A percentile compares a stretch with the other conserved stretches of the same genome.
These are phyloP conservation scores for Aeoliscus strigatus DNA, from an alignment of 2,797 vertebrate genomes.

Conservation along the genomic window DNA sequence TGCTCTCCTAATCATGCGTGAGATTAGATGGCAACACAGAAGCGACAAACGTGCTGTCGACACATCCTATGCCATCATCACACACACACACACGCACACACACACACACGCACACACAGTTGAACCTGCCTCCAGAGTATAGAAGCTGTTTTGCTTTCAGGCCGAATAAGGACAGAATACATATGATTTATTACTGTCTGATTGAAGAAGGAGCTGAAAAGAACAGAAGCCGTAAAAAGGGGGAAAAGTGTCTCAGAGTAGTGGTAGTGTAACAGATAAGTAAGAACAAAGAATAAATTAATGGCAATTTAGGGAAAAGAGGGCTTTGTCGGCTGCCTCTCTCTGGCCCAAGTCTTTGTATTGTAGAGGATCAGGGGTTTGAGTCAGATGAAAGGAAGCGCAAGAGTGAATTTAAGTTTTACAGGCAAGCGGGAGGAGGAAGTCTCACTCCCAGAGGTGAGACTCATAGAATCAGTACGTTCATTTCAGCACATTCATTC, in stretches of 20 bases:
- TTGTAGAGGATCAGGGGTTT: slow-evolving; percentile 40
- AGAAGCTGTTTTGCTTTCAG: slow-evolving; percentile 53
- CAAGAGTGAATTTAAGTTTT: no score
- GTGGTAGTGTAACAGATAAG: slow-evolving; percentile 46
- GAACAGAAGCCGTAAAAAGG: slow-evolving; percentile 20
- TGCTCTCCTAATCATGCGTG: slow-evolving; percentile 68
- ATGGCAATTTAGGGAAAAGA: slow-evolving; percentile 46
- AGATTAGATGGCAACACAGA: slow-evolving; percentile 60
- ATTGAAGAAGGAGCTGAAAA: slow-evolving; percentile 39
- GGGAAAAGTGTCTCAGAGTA: slow-evolving; percentile 45
- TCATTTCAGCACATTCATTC: background rate
- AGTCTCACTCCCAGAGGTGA: no score
- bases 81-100: slow-evolving; percentile 8
- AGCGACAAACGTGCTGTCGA: slow-evolving; percentile 49
- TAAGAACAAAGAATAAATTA: slow-evolving; percentile 48
- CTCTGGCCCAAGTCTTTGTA: slow-evolving; percentile 46
- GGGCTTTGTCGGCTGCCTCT: slow-evolving; percentile 35
- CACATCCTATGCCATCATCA: slow-evolving; percentile 37
- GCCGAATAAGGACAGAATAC: slow-evolving; percentile 33
- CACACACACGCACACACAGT: slow-evolving; percentile 11
- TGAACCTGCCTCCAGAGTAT: slow-evolving; percentile 33
- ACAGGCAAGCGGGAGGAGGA: no score
- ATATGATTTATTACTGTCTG: slow-evolving; percentile 27
- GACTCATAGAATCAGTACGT: slow-evolving; percentile 5
- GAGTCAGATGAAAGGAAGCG: slow-evolving; percentile 42